Conservation (phyloP, 2,888 invertebrate species). For the Allolobophora icterica region DNA sequence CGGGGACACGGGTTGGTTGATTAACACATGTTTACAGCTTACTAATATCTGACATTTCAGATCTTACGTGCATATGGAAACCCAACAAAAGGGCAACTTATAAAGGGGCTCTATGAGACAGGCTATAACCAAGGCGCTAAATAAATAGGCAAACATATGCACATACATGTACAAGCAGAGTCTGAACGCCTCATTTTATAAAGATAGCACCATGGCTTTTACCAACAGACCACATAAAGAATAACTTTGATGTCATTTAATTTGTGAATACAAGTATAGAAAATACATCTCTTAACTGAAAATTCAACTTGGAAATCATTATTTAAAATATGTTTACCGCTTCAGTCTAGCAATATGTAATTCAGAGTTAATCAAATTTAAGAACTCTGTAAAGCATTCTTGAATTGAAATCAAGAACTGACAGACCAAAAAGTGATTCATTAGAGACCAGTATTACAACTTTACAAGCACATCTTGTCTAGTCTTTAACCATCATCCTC, state of each 20-base stretch:
- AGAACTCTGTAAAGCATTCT: neutral
- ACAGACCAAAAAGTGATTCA: neutral
- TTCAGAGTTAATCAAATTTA: neutral
- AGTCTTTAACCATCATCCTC: too few relatives aligned
- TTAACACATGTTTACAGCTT: neutral
- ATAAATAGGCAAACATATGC: neutral
- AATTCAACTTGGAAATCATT: neutral
- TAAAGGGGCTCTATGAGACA: neutral
- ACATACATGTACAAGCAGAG: neutral
- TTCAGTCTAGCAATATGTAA: neutral
- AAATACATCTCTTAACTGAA: neutral
- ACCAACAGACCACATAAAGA: conserved; percentile 3
- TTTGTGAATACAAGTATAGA: too few relatives aligned
- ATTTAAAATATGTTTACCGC: neutral
- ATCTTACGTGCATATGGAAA: neutral
- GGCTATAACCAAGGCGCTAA: neutral
- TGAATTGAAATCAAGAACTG: neutral
- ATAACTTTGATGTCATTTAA: neutral
- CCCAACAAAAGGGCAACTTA: neutral
- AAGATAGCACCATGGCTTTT: neutral
- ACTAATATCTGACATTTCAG: neutral
- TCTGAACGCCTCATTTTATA: neutral
- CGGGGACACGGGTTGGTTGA: neutral
- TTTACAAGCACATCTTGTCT: neutral
- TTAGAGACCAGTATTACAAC: neutral